Percentiles rank a stretch among this genome's conserved stretches.
phyloP scores from a whole-genome alignment of 2,888 invertebrate species.

The Morpho achilles region DNA sequence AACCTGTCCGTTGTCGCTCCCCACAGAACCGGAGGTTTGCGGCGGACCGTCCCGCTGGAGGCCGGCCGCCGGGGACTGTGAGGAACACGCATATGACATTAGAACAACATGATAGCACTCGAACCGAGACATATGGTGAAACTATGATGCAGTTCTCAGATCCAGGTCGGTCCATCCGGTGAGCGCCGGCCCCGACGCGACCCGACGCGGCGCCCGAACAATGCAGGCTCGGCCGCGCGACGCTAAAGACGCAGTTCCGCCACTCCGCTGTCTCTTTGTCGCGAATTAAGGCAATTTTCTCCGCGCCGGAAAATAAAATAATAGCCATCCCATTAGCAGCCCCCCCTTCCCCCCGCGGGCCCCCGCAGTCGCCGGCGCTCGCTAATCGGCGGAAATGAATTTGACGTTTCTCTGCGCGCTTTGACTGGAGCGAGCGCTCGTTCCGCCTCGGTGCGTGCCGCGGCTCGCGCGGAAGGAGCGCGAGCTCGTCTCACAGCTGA shows the following conservation, averaged over 20 bases:
- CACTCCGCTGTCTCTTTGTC: conserved; percentile 39
- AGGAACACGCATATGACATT: too few species aligned
- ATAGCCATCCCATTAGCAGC: conserved; percentile 59
- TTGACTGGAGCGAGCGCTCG: conserved; percentile 36
- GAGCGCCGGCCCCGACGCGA: conserved; percentile 34
- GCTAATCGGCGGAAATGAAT: conserved; percentile 50
- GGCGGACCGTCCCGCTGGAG: too few species aligned
- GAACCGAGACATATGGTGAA: too few species aligned
- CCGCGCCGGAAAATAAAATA: conserved; percentile 71
- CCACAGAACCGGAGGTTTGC: too few species aligned
- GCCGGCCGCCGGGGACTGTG: too few species aligned
- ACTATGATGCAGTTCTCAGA: too few species aligned
- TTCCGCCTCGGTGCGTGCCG: conserved; percentile 37
- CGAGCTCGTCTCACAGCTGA: conserved; percentile 19
- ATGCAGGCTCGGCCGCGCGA: conserved; percentile 4
- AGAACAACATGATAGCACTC: too few species aligned
- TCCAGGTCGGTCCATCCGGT: too few species aligned
- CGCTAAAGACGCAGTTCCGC: conserved; percentile 37
- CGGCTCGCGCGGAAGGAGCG: conserved; percentile 1
- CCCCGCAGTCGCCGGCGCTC: conserved; percentile 36
- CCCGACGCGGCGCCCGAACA: conserved; percentile 12
- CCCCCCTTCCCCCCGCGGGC: conserved; percentile 27
- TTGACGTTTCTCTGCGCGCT: conserved; percentile 43
- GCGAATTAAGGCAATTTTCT: conserved; percentile 61
- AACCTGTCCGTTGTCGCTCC: too few species aligned